Base-by-base conservation (phyloP, 2,888 invertebrate genomes). In the Octodonta nipae region DNA sequence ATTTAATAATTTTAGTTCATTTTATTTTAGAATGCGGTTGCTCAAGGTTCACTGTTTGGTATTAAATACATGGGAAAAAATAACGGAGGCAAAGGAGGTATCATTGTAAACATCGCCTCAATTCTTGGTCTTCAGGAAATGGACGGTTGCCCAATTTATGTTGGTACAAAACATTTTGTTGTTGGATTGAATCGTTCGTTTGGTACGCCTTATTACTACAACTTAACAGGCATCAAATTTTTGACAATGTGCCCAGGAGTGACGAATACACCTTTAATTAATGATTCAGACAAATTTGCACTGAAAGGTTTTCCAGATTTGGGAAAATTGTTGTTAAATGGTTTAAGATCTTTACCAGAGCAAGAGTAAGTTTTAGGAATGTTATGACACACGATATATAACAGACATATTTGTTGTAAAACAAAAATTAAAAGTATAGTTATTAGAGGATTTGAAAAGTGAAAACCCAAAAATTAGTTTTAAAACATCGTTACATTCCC, bases 51-150 rank as follows among this genome's bases (percentile, higher is more conserved):
- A 1, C 43, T 68, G n/a, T 60, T 72, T 20, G 74, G 67, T 28
- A 62, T 71, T 50, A 63, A 73, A 33, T 65, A 69, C 46, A 67
- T 75, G 67, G 66, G 72, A 15, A 69, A 63, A 37, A 68, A 73
- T 43, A 66, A 64, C 37, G 68, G 69, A 1, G 72, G 72, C 0
- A 59, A 59, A 20, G 78, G 78, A 8, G 78, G 78, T 2, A 68
- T 71, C 1, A 70, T 80, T 30, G 66, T 78, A n/a, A 79, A 80
- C 50, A 60, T 76, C 13, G 68, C 75, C 1, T 75, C 77, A 1
- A 67, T 73, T 25, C 65, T 71, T 34, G 77, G 76, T 2, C 63
- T 67, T 33, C 63, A 65, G 43, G 54, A 68, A 2, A 56, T 69
- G 16, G 65, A 68, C 6, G 69, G 64, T 17, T 55, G 68, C 22